Evolutionary conservation across 2,113 vertebrate genomes (phyloP), one percentile per base, ranked within the genome.

Genomic region (Crotalus horridus): DNA sequence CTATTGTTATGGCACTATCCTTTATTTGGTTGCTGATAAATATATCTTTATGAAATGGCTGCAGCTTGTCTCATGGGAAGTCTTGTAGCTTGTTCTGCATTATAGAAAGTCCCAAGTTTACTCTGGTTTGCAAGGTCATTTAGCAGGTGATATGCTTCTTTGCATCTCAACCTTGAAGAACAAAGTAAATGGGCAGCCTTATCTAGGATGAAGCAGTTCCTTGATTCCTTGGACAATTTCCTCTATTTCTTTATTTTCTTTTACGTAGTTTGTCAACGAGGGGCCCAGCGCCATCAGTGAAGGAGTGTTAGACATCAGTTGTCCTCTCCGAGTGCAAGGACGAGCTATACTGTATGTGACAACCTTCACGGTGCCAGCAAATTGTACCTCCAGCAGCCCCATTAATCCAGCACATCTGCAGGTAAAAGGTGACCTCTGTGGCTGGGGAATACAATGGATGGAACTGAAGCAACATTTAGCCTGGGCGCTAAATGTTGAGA

Each of bases 271-370:
- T 96, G 97, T 98, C 95, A 99, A 99, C 96, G 97, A 97, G 3
- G 98, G 98, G 5, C 99, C 98, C 8, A 99, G 98, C 91, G 96
- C 95, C 93, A 98, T 99, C 94, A 98, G 98, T 96, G 96, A 96
- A 87, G 98, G 98, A 4, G 26, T 97, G 0, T 95, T 99, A 23
- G 97, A 98, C 90, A 96, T 99, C 95, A 98, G 93, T 94, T 99
- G 98, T 91, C 99, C 99, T 9, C 96, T 97, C 94, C 95, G 90
- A 0, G 90, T 97, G 64, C 97, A 98, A 53, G 96, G 93, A 4
- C 97, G 98, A 3, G 92, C 74, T 26, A 97, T 98, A 29, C 97
- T 99, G 94, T 99, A 99, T 88, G 95, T 98, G 1, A 97, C 98
- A 94, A 97, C 96, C 89, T 97, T 98, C 88, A 97, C 90, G 17